Conservation (phyloP, 2,888 invertebrate genomes). For the Apomyelois bistriatella region DNA sequence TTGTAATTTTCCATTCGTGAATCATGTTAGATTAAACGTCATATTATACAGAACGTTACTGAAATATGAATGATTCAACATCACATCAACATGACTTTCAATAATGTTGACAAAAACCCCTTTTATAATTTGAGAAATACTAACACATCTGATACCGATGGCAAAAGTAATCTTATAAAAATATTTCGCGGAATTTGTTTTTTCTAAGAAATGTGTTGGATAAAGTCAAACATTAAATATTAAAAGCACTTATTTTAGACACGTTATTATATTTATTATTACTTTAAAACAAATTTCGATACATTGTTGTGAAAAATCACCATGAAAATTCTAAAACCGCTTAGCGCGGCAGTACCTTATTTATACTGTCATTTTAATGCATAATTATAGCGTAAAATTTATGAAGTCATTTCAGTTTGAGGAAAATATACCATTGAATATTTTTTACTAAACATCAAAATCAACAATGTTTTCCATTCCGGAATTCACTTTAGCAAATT, state of each 20-base stretch:
- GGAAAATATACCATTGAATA: neutral
- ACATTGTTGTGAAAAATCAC: too few species aligned
- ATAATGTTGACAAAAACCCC: neutral
- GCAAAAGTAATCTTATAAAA: neutral
- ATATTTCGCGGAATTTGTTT: neutral
- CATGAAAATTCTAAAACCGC: neutral
- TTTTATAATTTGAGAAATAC: neutral
- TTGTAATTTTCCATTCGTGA: neutral
- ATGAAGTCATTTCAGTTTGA: neutral
- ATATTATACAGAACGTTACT: too few species aligned
- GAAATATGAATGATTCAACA: too few species aligned
- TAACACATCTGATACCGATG: neutral
- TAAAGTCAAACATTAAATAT: too few species aligned
- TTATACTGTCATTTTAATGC: neutral
- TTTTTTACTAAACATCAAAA: neutral
- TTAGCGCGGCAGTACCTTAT: neutral
- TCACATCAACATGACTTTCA: too few species aligned
- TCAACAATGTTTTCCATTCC: neutral
- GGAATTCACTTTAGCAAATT: neutral
- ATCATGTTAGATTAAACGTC: too few species aligned
- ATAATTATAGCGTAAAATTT: neutral
- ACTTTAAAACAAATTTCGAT: too few species aligned
- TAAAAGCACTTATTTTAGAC: too few species aligned
- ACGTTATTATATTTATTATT: too few species aligned
- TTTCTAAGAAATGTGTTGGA: too few species aligned